phyloP scores from a whole-genome alignment of 1,140 invertebrate genomes.

The Eulimnadia texana region DNA sequence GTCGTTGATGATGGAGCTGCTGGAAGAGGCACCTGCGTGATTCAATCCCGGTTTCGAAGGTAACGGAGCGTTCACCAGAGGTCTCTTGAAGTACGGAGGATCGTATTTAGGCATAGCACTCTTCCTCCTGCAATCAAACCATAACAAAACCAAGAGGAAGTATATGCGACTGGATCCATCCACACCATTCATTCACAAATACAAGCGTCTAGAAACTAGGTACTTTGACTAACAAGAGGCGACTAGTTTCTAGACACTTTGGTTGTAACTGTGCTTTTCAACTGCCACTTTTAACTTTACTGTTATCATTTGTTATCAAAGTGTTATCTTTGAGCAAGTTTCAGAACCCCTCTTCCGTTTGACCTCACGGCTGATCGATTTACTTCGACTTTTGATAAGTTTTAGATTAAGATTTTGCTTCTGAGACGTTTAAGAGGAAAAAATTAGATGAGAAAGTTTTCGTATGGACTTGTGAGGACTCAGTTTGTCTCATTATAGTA shows the following conservation, averaged over 20 bases:
- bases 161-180: not conserved
- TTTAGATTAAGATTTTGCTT: no score
- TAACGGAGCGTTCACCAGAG: conserved; percentile 42
- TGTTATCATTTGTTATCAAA: no score
- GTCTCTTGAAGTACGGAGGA: conserved; percentile 67
- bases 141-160: conserved; percentile 12
- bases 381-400: no score
- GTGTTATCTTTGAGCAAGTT: no score
- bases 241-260: not conserved
- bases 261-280: not conserved
- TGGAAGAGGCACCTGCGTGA: conserved; percentile 9
- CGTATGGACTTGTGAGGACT: no score
- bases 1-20: conserved; percentile 16
- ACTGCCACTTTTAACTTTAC: no score
- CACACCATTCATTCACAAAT: not conserved
- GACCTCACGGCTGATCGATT: no score
- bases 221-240: not conserved
- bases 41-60: conserved; percentile 15
- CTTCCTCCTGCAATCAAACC: conserved; percentile 52
- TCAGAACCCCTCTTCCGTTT: no score
- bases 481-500: no score
- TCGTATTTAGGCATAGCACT: conserved; percentile 73
- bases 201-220: not conserved
- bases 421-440: no score
- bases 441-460: no score